A percentile compares a stretch with the other conserved stretches of the same genome.
Conservation (phyloP, 2,888 invertebrate species). For the Pristionchus japonicus region DNA sequence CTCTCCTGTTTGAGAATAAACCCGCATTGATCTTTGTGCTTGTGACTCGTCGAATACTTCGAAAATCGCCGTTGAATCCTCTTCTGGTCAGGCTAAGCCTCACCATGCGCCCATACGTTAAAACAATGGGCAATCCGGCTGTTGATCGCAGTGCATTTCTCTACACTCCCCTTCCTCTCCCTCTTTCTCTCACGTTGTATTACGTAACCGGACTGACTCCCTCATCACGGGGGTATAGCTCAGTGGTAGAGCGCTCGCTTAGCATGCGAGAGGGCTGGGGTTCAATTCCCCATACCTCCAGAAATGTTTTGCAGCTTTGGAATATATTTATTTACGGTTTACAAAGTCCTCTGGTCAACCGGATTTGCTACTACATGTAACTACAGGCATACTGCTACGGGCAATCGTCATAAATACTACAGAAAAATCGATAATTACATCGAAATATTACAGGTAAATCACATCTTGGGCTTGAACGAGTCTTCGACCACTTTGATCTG, state of each 20-base stretch:
- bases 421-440: too few species aligned
- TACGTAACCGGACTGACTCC: not conserved
- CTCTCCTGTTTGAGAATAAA: slow-evolving; percentile 18
- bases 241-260: slow-evolving; percentile 48
- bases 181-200: not conserved
- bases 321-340: not conserved
- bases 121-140: not conserved
- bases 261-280: slow-evolving; percentile 47
- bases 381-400: not conserved
- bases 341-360: not conserved
- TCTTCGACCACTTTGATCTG: slow-evolving; percentile 41
- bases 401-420: too few species aligned
- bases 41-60: not conserved
- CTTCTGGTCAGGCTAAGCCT: too few species aligned
- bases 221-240: slow-evolving; percentile 42
- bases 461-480: slow-evolving; percentile 14
- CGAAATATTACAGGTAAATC: not conserved
- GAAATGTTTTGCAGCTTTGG: not conserved
- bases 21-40: not conserved
- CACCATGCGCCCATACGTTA: not conserved
- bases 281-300: slow-evolving; percentile 34
- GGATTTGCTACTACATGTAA: not conserved
- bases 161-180: not conserved
- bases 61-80: not conserved
- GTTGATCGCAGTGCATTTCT: not conserved